phyloP scores from a whole-genome alignment of 2,888 invertebrate genomes.

The Drosophila suboccidentalis region DNA sequence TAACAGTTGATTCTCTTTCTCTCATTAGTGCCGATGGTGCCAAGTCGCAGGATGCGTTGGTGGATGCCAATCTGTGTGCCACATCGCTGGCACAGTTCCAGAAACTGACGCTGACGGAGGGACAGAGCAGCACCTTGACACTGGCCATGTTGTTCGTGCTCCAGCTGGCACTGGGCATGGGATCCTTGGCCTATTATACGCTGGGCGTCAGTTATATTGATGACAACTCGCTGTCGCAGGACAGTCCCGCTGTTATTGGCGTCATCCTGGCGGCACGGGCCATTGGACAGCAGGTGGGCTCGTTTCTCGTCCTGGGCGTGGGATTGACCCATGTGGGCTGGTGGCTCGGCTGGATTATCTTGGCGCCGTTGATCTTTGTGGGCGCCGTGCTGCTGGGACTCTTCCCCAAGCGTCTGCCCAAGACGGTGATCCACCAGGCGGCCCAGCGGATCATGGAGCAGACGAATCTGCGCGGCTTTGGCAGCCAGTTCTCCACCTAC shows the following conservation, averaged over 20 bases:
- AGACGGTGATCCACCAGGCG: constrained; percentile 87
- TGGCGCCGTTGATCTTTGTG: constrained; percentile 86
- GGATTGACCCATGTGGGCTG: constrained; percentile 80
- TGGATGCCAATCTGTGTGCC: constrained; percentile 73
- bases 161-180: constrained; percentile 86
- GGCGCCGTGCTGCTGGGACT: constrained; percentile 86
- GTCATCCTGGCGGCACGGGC: constrained; percentile 82
- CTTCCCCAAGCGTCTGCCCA: constrained; percentile 87
- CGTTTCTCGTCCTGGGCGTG: constrained; percentile 82
- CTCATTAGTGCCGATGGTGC: constrained; percentile 62
- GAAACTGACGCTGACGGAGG: constrained; percentile 62
- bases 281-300: constrained; percentile 84
- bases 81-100: constrained; percentile 62
- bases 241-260: constrained; percentile 86
- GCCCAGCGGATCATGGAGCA: constrained; percentile 87
- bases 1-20: neutral
- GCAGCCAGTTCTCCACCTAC: constrained; percentile 82
- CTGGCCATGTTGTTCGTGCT: constrained; percentile 86
- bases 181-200: constrained; percentile 86
- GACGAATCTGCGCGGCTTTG: constrained; percentile 68
- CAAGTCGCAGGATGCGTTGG: constrained; percentile 38
- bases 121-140: constrained; percentile 83
- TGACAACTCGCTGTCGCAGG: constrained; percentile 87
- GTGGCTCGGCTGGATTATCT: constrained; percentile 87
- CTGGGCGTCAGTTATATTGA: constrained; percentile 88